Base-by-base conservation (phyloP, 2,113 vertebrate species). In the Rhinichthys klamathensis region DNA sequence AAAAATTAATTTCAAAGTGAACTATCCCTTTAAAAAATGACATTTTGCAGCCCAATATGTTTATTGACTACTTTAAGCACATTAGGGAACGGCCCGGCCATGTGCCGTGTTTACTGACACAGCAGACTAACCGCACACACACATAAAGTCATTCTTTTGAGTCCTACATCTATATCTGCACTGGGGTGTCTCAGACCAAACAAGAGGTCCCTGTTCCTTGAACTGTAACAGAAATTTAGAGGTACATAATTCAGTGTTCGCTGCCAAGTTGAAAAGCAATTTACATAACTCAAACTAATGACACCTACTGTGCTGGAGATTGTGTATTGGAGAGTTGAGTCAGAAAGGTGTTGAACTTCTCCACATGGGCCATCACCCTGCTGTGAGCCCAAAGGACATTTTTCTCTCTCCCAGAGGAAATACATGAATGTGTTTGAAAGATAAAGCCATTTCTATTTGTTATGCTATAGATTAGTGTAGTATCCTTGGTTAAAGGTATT, bases 211-310 rank as follows among this genome's bases (percentile, higher is more conserved):
- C 25, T 86, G 75, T 83, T 83, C 60, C 30, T 73, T 44, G 51
- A 85, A 76, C 78, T 73, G 63, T 13, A 49, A 65, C 30, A 54
- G 84, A 84, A 63, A 77, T 87, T n/a, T 85, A 56, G 74, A 27
- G 35, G 35, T 85, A 65, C 56, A 78, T 41, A 84, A 78, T 77
- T 85, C 79, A 82, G 72, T 58, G 82, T 65, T 80, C 75, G 86
- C 83, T 82, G 89, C 88, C 81, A 89, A 86, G 81, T 83, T 88
- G 60, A 89, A 91, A 88, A 84, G 80, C 25, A n/a, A 58, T 70
- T 13, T 72, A 60, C 38, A 44, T 88, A 90, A 89, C 90, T 89
- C 49, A 30, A 46, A 75, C 77, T 49, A 61, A 84, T 86, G 85
- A 87, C 89, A 86, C 88, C 84, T 88, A 69, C 88, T 82, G 85